Base-by-base conservation (phyloP, 2,113 vertebrate species). In the Channa argus region DNA sequence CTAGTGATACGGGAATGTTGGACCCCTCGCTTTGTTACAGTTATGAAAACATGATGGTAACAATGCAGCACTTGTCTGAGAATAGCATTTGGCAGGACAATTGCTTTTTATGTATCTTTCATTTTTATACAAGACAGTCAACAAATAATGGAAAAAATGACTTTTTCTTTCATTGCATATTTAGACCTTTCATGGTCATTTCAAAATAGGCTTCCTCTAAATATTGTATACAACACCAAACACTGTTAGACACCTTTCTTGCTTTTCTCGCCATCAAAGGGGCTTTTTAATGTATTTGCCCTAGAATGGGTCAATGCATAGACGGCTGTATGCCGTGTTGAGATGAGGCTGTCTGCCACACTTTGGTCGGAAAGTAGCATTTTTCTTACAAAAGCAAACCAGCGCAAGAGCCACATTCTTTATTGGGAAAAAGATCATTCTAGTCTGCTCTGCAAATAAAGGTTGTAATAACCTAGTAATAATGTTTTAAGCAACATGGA, bases 181-280 rank as follows among this genome's bases (percentile, higher is more conserved):
- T 94, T 86, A 80, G 92, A 88, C 88, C 86, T 86, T 88, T 90
- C 86, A 87, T 86, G 83, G 75, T 92, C 90, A 92, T 89, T 88
- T 93, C 89, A 94, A 93, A 94, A 91, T 92, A 92, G 86, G 88
- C 79, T 91, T 87, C 85, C 77, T 92, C 86, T 91, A 92, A 92
- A 92, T 93, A 92, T 73, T 92, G 90, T 92, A 91, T 88, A 92
- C 85, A 92, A 91, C 86, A 90, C 71, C 83, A 89, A 87, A 86
- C 75, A 89, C 75, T 76, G 74, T 79, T 86, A 77, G 85, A 80
- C 74, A 78, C 72, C 71, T 36, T 75, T 54, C 59, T 64, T 38
- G 15, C 13, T 39, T 61, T 58, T 79, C 44, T 67, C 13, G 44
- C 37, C 56, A 14, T 70, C 67, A 75, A 87, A 81, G 79, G 71